Base-by-base conservation (phyloP, 2,113 vertebrate species). In the Pampusana beccarii region DNA sequence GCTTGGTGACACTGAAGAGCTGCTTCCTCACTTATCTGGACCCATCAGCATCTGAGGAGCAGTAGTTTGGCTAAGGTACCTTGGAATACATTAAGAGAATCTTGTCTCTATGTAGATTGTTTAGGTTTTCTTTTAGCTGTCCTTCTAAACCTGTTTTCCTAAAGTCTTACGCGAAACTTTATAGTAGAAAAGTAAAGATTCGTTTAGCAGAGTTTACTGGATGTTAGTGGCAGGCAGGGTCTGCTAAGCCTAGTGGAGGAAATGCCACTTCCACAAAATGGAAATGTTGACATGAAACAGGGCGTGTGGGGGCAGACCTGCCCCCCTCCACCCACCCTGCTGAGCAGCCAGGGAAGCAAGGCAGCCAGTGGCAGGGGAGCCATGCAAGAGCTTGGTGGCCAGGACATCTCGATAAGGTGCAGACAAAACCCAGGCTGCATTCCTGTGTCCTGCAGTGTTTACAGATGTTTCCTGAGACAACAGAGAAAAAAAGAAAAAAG, bases 181-280 rank as follows among this genome's bases (percentile, higher is more conserved):
- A 25, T n/a, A 33, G 48, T 21, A 42, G 80, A 31, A 38, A 73
- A n/a, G 13, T 7, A 73, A 74, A 78, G 18, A 46, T 40, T 29
- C 0, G 11, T 77, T 86, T 80, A 44, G 10, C 18, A 44, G 36
- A 36, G 12, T 66, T 86, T 69, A 8, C 21, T 38, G 40, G 26
- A 12, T 57, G 16, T 50, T 31, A 18, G 26, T 3, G 2, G 13
- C 4, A 0, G 1, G 26, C 38, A 53, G n/a, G 16, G 40, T 4
- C n/a, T 48, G 16, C 9, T 66, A n/a, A 80, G 64, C 18, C 40
- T 46, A 28, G 12, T 85, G 53, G 31, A 60, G 34, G 42, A 92
- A 92, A 71, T 69, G 36, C 15, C 8, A 4, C 57, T 90, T 86
- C 34, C 50, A 38, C 25, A 48, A 29, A 72, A 70, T 17, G 21